Evolutionary conservation across 2,797 vertebrate genomes (phyloP).

Genomic region (Acropternis orthonyx): DNA sequence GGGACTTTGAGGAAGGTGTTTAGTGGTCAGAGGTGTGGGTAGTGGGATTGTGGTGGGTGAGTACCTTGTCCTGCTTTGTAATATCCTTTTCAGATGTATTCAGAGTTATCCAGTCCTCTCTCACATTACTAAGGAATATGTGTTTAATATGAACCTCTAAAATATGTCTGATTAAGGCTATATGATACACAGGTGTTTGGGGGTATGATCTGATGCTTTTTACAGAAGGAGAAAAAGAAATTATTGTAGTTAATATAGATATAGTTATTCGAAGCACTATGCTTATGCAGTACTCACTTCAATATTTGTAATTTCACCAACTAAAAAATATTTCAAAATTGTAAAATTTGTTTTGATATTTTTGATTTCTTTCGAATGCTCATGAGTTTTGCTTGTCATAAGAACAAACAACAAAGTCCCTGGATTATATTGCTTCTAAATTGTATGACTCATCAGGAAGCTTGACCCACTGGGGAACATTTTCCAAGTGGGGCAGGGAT

Average conservation of each 20-base stretch:
- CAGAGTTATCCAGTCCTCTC: not conserved
- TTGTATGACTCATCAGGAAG: conserved; percentile 21
- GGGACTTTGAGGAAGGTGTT: not conserved
- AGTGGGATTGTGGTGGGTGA: not conserved
- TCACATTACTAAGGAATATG: not conserved
- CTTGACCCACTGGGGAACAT: conserved; percentile 28
- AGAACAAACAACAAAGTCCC: not conserved
- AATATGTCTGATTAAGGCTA: not conserved
- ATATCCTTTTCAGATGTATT: not conserved
- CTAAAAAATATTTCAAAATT: not conserved
- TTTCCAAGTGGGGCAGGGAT: conserved; percentile 38
- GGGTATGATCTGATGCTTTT: not conserved
- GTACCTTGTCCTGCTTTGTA: not conserved
- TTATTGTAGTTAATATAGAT: not conserved
- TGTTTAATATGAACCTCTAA: not conserved
- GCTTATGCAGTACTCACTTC: not conserved
- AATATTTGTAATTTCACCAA: not conserved
- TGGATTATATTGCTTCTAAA: not conserved
- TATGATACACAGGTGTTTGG: not conserved
- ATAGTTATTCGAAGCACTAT: not conserved
- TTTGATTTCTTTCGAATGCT: not conserved
- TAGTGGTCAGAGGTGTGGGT: not conserved
- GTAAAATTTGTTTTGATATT: not conserved
- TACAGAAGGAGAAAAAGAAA: not conserved
- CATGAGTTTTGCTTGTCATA: not conserved